Base-by-base conservation (phyloP, 64 coral and sea anemone species). In the Stylophora pistillata region DNA sequence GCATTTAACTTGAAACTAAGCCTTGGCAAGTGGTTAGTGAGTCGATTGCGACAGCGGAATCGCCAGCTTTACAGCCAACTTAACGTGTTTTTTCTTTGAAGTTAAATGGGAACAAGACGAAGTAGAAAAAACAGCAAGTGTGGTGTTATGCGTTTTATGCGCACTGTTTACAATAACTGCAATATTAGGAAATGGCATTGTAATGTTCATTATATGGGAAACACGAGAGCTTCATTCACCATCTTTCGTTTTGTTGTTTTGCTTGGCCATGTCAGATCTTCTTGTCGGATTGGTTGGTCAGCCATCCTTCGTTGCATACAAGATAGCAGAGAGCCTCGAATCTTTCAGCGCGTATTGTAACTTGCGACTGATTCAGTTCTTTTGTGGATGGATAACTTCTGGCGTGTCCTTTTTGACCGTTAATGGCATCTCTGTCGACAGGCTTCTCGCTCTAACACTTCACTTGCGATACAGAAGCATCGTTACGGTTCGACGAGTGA, bases 381-480 rank as follows among this genome's bases (percentile, higher is more conserved):
- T 92, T 16, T 71, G 60, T 15, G 82, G 83, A 9, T 87, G 72
- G 53, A 72, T 62, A 71, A 87, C 68, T 41, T 58, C 84, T 17
- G 72, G 78, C 23, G 84, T 86, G 0, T 92, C 90, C 53, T 72
- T 87, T 20, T 52, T 78, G 23, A 90, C 85, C 79, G 34, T 87
- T 32, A 79, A 55, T 1, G 90, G 74, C 21, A 70, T 87, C 53
- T 79, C 83, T 55, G 80, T 92, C 30, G 90, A 92, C 28, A 84
- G 90, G 12, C 83, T 87, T 17, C 84, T 92, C 2, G 84, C 83
- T 53, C 72, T 92, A 75, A 75, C 66, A 29, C 84, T 92, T 87
- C 83, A 86, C 17, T 34, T 92, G 32, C 75, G 84, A 20, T 92
- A 92, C 78, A 75, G 78, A 31, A 4, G 59, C 5, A 55, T 81